Percentiles rank a stretch among this genome's conserved stretches.
phyloP scores from a whole-genome alignment of 2,113 vertebrate species.

The crab-eating macaque (Macaca fascicularis) region T2T-MFA8v1.1 NC_088394.1:48485001-48485500 shows the following conservation, averaged over 20 bases:
- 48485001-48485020: conserved; percentile 13
- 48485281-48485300: conserved; percentile 59
- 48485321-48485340: conserved; percentile 63
- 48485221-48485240: conserved; percentile 66
- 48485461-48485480: conserved; percentile 27
- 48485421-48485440: conserved; percentile 32
- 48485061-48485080: neutral
- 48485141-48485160: conserved; percentile 2
- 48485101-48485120: conserved; percentile 34
- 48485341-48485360: conserved; percentile 41
- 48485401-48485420: conserved; percentile 52
- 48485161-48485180: conserved; percentile 40
- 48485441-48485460: neutral
- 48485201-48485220: conserved; percentile 76
- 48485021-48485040: neutral
- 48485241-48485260: conserved; percentile 69
- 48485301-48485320: conserved; percentile 68
- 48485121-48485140: neutral
- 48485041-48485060: neutral
- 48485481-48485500: conserved; percentile 15
- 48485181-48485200: conserved; percentile 61
- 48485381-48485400: conserved; percentile 49
- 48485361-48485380: conserved; percentile 33
- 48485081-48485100: neutral
- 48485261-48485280: conserved; percentile 75